Evolutionary conservation across 1,140 invertebrate genomes (phyloP), one percentile per base, ranked within the genome.

Genomic region (Daktulosphaira vitifoliae): DNA sequence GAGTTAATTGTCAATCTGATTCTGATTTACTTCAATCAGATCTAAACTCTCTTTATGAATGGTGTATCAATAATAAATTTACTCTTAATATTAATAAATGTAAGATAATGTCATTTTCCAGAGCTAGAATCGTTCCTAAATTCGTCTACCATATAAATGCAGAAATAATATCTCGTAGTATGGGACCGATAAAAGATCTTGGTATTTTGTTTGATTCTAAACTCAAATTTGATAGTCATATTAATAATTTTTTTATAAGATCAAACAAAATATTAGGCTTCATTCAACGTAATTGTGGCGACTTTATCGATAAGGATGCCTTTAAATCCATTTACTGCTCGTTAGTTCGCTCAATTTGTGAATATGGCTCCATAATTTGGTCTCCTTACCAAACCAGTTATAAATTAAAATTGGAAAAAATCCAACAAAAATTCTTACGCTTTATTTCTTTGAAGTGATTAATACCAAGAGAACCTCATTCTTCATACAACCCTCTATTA

Each of bases 11-110:
- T 49, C 5, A 20, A 26, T 11, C 3, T 7, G 68, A 68, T 64
- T 51, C 50, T 54, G n/a, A 44, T 22, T 26, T 16, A 42, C 26
- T 68, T 39, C 68, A 68, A 26, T 8, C n/a, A 11, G 68, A 67
- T 66, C 46, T 68, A 3, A 51, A 62, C 29, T 22, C 3, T 65
- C 13, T 65, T 15, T 50, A 23, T 18, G 5, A 65, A 33, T 65
- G 62, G 62, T 65, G 22, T 15, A 29, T 16, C 8, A 29, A 8
- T 13, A 65, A 65, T 38, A 16, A 50, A 4, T 38, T 51, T 65
- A 5, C 20, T 8, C 18, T 51, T 26, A 65, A 65, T 22, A 49
- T 20, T 42, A 25, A 22, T 29, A 65, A 65, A 52, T 49, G 62
- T 22, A 6, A 51, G 11, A n/a, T 46, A 23, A 56, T 59, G 37